These are phyloP conservation scores for Melanotus villosus DNA, from an alignment of 2,888 invertebrate species.

Conservation along the genomic window DNA sequence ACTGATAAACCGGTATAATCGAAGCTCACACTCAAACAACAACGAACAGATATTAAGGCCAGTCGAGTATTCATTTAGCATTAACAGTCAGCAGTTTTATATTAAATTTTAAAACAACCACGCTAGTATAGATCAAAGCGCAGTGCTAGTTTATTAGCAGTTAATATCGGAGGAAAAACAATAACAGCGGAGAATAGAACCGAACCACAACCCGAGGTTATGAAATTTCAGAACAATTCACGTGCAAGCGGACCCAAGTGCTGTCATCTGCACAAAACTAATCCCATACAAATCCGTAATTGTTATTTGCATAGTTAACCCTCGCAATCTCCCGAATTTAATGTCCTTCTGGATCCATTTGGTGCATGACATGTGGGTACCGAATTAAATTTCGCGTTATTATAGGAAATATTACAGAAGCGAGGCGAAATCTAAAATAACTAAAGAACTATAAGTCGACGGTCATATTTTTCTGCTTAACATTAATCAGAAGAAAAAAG, in stretches of 20 bases:
- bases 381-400: conserved; percentile 7
- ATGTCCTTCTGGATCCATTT: conserved; percentile 28
- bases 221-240: conserved; percentile 38
- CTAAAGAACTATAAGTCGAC: not conserved
- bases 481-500: conserved; percentile 29
- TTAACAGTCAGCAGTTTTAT: too few relatives aligned
- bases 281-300: conserved; percentile 42
- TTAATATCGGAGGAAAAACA: conserved; percentile 8
- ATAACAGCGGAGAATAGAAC: not conserved
- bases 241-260: conserved; percentile 36
- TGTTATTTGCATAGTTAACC: conserved; percentile 43
- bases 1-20: too few relatives aligned
- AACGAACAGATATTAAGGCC: too few relatives aligned
- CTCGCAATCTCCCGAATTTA: conserved; percentile 34
- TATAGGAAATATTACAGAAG: conserved; percentile 1
- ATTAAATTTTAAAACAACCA: too few relatives aligned
- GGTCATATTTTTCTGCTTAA: conserved; percentile 9
- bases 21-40: too few relatives aligned
- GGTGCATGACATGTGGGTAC: conserved; percentile 22
- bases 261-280: conserved; percentile 47
- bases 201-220: conserved; percentile 20
- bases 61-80: too few relatives aligned
- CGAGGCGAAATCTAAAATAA: not conserved
- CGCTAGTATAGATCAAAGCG: too few relatives aligned
- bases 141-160: conserved; percentile 6